Base-by-base conservation (phyloP, 2,113 vertebrate genomes). In the Ciconia maguari region DNA sequence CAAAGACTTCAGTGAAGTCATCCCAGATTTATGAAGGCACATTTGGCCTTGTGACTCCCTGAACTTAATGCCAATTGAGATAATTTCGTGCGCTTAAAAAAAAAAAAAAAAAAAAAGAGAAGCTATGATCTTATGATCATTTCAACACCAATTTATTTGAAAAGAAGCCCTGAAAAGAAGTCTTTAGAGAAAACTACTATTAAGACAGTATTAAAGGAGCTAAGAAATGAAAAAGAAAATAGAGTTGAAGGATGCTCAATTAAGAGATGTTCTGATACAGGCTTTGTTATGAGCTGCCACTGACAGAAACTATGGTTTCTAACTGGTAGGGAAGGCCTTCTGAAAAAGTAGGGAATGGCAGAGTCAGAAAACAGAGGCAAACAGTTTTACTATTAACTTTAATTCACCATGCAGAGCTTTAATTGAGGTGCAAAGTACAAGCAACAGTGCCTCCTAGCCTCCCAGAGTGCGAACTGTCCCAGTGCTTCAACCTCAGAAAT, bases 1-100 rank as follows among this genome's bases (percentile, higher is more conserved):
- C 74, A 87, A 82, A 75, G 3, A 48, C 74, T 94, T 89, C 75
- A 70, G 22, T 89, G 91, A 96, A 96, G 83, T 94, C 41, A 94
- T 64, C 58, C 87, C 49, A 89, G 77, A 97, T 95, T 95, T 95
- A 94, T 70, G 62, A 94, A 94, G 52, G 83, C 61, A 32, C n/a
- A 58, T 87, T 75, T 83, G 81, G 38, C 91, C 89, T 94, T 65
- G 34, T 82, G 87, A 89, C 70, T 89, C 44, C 52, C 18, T 96
- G 84, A 91, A 76, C 84, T 91, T 93, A 57, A 93, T 77, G 68
- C 22, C 81, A 94, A 85, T 82, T 94, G 94, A 95, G 77, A 84
- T 92, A 94, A 79, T 91, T 92, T n/a, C 68, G 19, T 61, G 46
- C 3, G 0, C 70, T 41, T 2, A 27, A 46, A 72, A 60, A 55